Evolutionary conservation across 2,797 vertebrate genomes (phyloP).

Genomic region (Falco novaeseelandiae): DNA sequence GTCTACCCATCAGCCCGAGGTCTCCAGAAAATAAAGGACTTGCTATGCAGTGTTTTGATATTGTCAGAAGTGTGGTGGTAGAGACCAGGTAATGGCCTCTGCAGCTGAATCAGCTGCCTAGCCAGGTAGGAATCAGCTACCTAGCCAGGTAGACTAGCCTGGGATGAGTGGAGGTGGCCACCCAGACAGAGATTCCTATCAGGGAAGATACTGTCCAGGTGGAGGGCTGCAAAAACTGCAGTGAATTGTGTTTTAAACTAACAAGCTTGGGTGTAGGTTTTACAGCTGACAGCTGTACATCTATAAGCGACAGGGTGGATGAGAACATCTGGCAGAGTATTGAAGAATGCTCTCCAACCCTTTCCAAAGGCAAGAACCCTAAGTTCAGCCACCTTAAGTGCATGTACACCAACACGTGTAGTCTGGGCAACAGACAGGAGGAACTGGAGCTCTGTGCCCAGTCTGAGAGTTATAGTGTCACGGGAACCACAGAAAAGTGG

Average conservation of each 20-base stretch:
- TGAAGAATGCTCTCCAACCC: background rate
- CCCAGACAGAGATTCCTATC: background rate
- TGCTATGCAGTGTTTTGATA: background rate
- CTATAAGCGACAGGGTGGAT: background rate
- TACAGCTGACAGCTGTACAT: background rate
- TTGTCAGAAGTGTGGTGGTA: fast-evolving
- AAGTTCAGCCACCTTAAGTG: background rate
- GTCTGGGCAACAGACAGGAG: background rate
- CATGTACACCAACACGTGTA: no score
- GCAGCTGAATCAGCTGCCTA: background rate
- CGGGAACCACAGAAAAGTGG: background rate
- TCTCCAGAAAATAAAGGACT: background rate
- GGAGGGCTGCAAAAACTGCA: background rate
- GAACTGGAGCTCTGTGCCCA: background rate
- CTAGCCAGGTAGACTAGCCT: background rate
- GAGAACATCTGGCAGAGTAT: background rate
- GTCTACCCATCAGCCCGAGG: background rate
- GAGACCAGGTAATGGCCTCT: background rate
- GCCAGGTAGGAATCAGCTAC: no score
- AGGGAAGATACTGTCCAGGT: background rate
- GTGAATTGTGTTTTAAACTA: background rate
- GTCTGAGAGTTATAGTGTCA: background rate
- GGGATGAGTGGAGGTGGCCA: background rate
- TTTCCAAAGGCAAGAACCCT: background rate
- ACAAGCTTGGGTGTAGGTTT: background rate